Conservation (phyloP, 2,113 vertebrate species). For the Ochotona curzoniae region DNA sequence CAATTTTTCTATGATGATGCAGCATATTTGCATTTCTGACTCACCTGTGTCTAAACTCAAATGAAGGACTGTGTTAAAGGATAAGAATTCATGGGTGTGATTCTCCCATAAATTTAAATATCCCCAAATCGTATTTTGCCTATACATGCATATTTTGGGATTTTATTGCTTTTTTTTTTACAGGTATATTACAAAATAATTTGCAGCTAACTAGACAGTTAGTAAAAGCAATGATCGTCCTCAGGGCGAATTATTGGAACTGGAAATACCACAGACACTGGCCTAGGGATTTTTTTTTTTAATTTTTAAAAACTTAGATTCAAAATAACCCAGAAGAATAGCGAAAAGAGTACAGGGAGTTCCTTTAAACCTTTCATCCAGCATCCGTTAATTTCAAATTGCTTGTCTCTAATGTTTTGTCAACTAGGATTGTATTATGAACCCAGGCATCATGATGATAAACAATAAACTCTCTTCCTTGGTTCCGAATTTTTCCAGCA, state of each 20-base stretch:
- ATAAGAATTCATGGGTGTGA: background rate
- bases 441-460: background rate
- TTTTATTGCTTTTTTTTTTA: background rate
- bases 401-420: background rate
- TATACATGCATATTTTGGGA: background rate
- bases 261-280: background rate
- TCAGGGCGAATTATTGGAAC: background rate
- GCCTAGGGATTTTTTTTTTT: background rate
- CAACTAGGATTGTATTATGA: background rate
- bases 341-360: background rate
- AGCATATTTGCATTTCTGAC: conserved; percentile 50
- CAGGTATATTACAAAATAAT: background rate
- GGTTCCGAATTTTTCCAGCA: background rate
- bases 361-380: background rate
- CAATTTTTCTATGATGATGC: background rate
- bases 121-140: background rate
- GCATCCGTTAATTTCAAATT: background rate
- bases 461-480: background rate
- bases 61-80: background rate
- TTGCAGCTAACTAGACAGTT: background rate
- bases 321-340: background rate
- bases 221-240: background rate
- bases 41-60: conserved; percentile 43
- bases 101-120: background rate
- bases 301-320: background rate